phyloP scores from a whole-genome alignment of 2,113 vertebrate genomes.

The Anthoscopus minutus region DNA sequence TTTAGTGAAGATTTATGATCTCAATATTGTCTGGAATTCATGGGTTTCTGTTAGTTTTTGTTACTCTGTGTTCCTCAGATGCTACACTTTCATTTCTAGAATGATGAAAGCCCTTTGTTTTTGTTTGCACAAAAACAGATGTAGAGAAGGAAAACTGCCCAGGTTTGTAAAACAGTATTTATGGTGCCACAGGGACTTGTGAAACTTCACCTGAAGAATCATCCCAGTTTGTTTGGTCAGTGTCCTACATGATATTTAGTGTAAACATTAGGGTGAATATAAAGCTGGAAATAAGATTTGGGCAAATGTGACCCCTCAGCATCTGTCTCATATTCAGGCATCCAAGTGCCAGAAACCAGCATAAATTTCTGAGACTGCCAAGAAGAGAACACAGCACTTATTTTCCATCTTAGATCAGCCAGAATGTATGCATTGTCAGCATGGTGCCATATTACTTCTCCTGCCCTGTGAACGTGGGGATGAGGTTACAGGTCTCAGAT shows the following conservation, averaged over 20 bases:
- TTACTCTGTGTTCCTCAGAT: not conserved
- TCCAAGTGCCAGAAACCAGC: not conserved
- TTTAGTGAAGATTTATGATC: conserved; percentile 29
- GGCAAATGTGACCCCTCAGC: not conserved
- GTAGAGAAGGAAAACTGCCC: not conserved
- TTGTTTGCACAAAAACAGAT: not conserved
- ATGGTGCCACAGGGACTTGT: fast-evolving
- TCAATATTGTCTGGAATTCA: not conserved
- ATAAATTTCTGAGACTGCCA: not conserved
- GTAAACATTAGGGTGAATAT: not conserved
- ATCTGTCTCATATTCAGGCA: not conserved
- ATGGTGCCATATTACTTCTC: not conserved
- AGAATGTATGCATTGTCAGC: fast-evolving
- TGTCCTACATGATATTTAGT: not conserved
- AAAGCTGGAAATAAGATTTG: not conserved
- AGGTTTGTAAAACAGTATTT: not conserved
- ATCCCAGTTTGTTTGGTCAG: not conserved
- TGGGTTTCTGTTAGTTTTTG: not conserved
- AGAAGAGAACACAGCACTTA: not conserved
- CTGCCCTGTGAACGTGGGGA: fast-evolving
- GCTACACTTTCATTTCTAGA: not conserved
- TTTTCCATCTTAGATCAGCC: not conserved
- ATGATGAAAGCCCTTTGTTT: not conserved
- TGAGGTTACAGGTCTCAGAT: not conserved
- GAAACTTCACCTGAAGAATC: not conserved